Conservation (phyloP, 2,888 invertebrate species). For the Phortica magna region DNA sequence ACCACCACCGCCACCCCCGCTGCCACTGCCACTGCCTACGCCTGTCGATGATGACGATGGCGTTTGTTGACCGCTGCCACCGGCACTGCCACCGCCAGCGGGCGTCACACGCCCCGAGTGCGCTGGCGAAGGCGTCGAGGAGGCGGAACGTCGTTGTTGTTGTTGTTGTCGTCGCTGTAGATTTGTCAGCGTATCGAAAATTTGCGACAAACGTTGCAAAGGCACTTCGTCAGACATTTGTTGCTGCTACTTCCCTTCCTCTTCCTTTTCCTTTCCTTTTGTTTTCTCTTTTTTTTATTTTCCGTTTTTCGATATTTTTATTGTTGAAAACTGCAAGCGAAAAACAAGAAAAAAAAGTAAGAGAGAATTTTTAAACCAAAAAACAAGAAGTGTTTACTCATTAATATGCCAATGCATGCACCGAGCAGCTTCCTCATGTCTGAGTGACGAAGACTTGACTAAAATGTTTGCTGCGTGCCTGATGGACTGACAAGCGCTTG, state of each 20-base stretch:
- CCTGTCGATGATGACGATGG: neutral
- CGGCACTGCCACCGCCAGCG: conserved; percentile 46
- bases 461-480: no score
- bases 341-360: neutral
- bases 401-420: conserved; percentile 1
- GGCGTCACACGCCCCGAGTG: conserved; percentile 71
- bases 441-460: neutral
- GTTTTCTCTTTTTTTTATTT: neutral
- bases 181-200: conserved; percentile 88
- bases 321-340: neutral
- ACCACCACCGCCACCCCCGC: conserved; percentile 30
- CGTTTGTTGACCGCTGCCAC: conserved; percentile 24
- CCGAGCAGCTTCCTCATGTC: neutral
- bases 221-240: conserved; percentile 83
- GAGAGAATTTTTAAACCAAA: neutral
- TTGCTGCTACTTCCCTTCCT: neutral
- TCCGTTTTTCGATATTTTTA: neutral
- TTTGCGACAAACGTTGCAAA: conserved; percentile 88
- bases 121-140: conserved; percentile 65
- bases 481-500: no score
- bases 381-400: neutral
- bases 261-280: neutral
- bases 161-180: conserved; percentile 82
- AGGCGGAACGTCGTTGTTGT: conserved; percentile 60
- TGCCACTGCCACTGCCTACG: conserved; percentile 26